These are phyloP conservation scores for Volucella inanis DNA, from an alignment of 2,888 invertebrate species.

Conservation along the genomic window DNA sequence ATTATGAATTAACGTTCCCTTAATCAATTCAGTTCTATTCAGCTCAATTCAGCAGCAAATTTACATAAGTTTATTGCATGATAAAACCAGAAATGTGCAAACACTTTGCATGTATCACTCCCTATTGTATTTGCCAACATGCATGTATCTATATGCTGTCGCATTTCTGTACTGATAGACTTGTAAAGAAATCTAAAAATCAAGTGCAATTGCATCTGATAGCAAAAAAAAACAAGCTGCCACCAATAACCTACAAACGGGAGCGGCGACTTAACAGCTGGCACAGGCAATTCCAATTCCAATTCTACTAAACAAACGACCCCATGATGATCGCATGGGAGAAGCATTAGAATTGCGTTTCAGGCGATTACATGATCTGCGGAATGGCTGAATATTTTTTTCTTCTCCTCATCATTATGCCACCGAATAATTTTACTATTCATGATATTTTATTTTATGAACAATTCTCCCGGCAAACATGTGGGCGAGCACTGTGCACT, in stretches of 20 bases:
- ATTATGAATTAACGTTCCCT: neutral
- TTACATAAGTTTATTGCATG: conserved; percentile 37
- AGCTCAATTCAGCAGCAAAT: conserved; percentile 5
- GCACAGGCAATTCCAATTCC: conserved; percentile 12
- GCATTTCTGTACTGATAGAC: conserved; percentile 39
- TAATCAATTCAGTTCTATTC: conserved; percentile 21
- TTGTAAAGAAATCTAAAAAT: conserved; percentile 58
- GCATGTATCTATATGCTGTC: conserved; percentile 11
- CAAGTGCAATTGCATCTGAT: conserved; percentile 53
- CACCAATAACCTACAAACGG: conserved; percentile 62
- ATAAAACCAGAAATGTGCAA: conserved; percentile 43
- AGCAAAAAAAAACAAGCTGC: conserved; percentile 22
- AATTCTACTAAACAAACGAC: conserved; percentile 34
- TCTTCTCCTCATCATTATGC: conserved; percentile 20
- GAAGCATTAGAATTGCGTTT: conserved; percentile 52
- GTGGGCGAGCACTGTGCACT: too few relatives aligned
- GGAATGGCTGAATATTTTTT: conserved; percentile 39
- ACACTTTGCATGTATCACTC: neutral
- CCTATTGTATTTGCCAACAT: neutral
- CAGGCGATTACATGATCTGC: conserved; percentile 60
- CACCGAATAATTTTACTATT: conserved; percentile 10
- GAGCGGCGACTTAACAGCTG: conserved; percentile 43
- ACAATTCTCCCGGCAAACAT: conserved; percentile 18
- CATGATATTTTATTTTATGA: conserved; percentile 38
- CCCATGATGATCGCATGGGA: conserved; percentile 48